Evolutionary conservation across 2,888 invertebrate species (phyloP), one percentile per base, ranked within the genome.

Genomic region (Oasisia sp.): DNA sequence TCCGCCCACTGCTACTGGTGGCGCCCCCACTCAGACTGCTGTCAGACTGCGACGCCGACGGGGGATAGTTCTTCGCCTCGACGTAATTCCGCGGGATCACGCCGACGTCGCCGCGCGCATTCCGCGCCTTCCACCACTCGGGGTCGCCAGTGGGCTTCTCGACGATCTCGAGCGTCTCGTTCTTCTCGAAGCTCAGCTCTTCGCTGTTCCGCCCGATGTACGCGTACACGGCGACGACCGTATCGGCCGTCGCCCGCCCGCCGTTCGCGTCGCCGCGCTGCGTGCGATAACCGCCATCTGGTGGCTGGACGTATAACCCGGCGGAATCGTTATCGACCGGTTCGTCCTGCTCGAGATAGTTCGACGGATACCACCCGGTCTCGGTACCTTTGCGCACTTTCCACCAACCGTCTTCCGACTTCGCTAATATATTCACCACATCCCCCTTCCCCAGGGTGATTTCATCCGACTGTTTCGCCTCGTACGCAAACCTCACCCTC

Each of bases 371-470:
- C 99, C 99, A 99, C 32, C 98, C 98, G 44, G 97, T 97, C 91
- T 97, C 97, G 92, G 94, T 94, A 27, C 94, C 95, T 92, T 95
- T 96, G 74, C 96, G 95, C 92, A 99, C 99, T 95, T 99, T 97
- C 99, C 99, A 99, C 99, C 99, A 99, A 93, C 98, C 99, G 97
- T 99, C 99, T 94, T 99, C 99, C 95, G 99, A 99, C 97, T 99
- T 99, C 97, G 99, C 99, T 94, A 99, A 97, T 94, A 99, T 99
- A 93, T 95, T 97, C 94, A 99, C 99, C 95, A 98, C 97, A 92
- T 99, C 99, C 94, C 99, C 99, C 97, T 99, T 99, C 91, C 98
- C 98, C 94, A 99, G 97, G 0, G 98, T 98, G 92, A 99, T 97
- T 96, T 99, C 99, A 96, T 99, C 99, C 1, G 98, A 98, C 96